phyloP scores from a whole-genome alignment of 2,888 invertebrate species.

The Boloria selene region DNA sequence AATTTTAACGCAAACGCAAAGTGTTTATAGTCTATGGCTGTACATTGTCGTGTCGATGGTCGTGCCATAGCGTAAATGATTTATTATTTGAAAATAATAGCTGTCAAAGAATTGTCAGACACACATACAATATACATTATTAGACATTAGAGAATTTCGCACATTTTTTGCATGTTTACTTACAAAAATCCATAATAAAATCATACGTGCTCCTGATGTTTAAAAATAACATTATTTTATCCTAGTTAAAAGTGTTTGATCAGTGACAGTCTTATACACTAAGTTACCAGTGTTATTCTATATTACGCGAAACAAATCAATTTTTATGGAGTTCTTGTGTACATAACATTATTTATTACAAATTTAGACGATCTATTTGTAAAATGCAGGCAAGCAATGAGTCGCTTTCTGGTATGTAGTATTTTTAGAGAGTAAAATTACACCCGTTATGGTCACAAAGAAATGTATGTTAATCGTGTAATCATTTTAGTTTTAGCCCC shows the following conservation, averaged over 20 bases:
- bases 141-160: constrained; percentile 18
- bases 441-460: not conserved
- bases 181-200: constrained; percentile 12
- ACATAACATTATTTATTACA: constrained; percentile 27
- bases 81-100: constrained; percentile 6
- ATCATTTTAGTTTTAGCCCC: constrained; percentile 60
- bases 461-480: constrained; percentile 29
- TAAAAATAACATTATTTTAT: not conserved
- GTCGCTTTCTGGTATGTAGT: constrained; percentile 65
- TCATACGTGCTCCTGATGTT: constrained; percentile 1
- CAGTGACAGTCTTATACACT: constrained; percentile 7
- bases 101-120: constrained; percentile 22
- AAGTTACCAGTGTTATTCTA: constrained; percentile 5
- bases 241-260: not conserved
- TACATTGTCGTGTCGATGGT: too few species aligned
- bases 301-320: constrained; percentile 15
- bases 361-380: constrained; percentile 36
- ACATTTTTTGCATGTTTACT: constrained; percentile 23
- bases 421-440: not conserved
- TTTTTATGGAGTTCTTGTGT: constrained; percentile 35
- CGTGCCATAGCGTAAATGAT: not conserved
- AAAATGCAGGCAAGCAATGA: constrained; percentile 74
- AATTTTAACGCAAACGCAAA: too few species aligned
- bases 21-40: too few species aligned
- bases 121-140: not conserved